Percentiles rank a stretch among this genome's conserved stretches.
Evolutionary conservation across 2,797 vertebrate genomes (phyloP).

Genomic region (Erpetoichthys calabaricus): DNA sequence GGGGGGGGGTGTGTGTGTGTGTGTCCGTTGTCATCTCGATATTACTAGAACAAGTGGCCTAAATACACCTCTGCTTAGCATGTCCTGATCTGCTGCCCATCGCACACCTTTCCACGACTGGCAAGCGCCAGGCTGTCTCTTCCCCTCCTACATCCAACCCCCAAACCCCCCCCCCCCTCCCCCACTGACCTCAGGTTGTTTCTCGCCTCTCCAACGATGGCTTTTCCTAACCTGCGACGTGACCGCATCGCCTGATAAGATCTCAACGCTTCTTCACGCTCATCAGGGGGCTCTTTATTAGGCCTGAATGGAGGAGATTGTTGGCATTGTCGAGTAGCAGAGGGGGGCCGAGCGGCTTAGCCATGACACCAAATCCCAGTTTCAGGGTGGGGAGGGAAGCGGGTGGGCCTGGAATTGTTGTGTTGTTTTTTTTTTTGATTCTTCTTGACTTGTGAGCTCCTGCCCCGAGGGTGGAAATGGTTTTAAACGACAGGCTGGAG

Average conservation of each 20-base stretch:
- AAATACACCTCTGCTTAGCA: no score
- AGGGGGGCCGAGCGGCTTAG: slow-evolving; percentile 17
- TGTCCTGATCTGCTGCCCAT: no score
- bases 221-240: slow-evolving; percentile 10
- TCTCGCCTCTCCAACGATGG: slow-evolving; percentile 1
- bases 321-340: slow-evolving; percentile 31
- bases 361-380: slow-evolving; percentile 12
- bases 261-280: neutral
- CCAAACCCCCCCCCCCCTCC: no score
- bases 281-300: slow-evolving; percentile 1
- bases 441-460: neutral
- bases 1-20: no score
- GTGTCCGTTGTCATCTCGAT: no score
- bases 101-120: no score
- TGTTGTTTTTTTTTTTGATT: neutral
- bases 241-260: slow-evolving; percentile 28
- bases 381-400: slow-evolving; percentile 5
- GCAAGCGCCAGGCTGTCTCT: no score
- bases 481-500: slow-evolving; percentile 4
- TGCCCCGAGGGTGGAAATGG: slow-evolving; percentile 4
- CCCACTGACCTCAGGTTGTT: slow-evolving; percentile 13
- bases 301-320: slow-evolving; percentile 28
- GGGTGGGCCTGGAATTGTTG: slow-evolving; percentile 4
- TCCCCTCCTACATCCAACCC: no score
- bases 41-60: no score